Evolutionary conservation across 2,113 vertebrate genomes (phyloP), one percentile per base, ranked within the genome.

Genomic region (Takifugu bimaculatus): DNA sequence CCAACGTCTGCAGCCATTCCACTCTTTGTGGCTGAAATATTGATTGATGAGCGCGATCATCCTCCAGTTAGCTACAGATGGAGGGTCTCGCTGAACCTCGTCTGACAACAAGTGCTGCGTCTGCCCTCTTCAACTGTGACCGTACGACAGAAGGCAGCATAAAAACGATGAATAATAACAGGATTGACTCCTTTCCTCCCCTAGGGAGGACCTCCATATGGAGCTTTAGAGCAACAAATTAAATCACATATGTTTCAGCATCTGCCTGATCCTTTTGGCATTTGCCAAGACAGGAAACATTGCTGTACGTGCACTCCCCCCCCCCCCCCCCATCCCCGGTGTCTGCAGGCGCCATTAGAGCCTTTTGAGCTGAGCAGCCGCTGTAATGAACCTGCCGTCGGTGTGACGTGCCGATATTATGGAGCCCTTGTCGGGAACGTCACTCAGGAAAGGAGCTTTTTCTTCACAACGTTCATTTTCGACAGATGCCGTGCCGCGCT

Each of bases 261-360:
- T 84, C 86, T 90, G 85, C 57, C 68, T 81, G 79, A 83, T 87
- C 69, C 76, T 82, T 83, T 79, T 87, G 78, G 77, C 81, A 87
- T 88, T 84, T 87, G 62, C 75, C 59, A 66, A 80, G 66, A 70
- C 76, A 80, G 80, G 50, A 72, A 67, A 47, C 54, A 50, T 56
- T 53, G 15, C n/a, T 0, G 10, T 5, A n/a, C 4, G 48, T n/a
- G 48, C 7, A n/a, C 15, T 9, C 2, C 32, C 1, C 26, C 70
- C 70, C 70, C 56, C 53, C 61, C 72, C 64, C 57, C 68, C 68
- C 48, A 20, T 20, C 56, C 60, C 67, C 63, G 66, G 35, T 68
- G 73, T 75, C 54, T 32, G 39, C 13, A 13, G 60, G 57, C 77
- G 65, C 74, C 74, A 68, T 80, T 80, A 72, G 35, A 62, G 42